Conservation (phyloP, 2,888 invertebrate species). For the Dione juno region DNA sequence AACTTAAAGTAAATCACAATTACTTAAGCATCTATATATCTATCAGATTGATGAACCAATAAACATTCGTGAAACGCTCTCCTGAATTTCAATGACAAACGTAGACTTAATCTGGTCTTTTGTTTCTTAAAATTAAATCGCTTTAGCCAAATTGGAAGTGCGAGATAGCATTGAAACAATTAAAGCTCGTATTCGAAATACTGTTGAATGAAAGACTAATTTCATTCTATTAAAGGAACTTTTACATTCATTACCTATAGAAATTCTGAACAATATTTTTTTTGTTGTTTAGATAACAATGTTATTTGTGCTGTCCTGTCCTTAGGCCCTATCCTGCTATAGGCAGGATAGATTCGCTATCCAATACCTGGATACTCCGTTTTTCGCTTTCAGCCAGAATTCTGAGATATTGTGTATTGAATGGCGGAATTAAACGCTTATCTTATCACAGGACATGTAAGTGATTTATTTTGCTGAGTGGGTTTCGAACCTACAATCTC, state of each 20-base stretch:
- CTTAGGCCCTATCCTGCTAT: too few species aligned
- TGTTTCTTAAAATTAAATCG: conserved; percentile 75
- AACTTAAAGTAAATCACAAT: conserved; percentile 26
- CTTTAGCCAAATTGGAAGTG: conserved; percentile 68
- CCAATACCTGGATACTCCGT: too few species aligned
- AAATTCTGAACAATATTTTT: background rate
- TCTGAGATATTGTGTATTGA: too few species aligned
- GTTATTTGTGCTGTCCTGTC: too few species aligned
- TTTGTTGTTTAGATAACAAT: too few species aligned
- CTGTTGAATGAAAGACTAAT: conserved; percentile 42
- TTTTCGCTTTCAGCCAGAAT: too few species aligned
- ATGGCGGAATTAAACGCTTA: too few species aligned
- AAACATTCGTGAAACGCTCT: conserved; percentile 38
- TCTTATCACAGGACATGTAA: too few species aligned
- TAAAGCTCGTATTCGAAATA: conserved; percentile 41
- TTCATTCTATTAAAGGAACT: conserved; percentile 26
- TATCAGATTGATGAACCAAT: conserved; percentile 35
- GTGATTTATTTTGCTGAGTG: too few species aligned
- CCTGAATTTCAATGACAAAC: conserved; percentile 53
- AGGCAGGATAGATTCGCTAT: too few species aligned
- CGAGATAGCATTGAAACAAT: conserved; percentile 51
- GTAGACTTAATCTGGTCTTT: conserved; percentile 63
- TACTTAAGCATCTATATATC: conserved; percentile 26
- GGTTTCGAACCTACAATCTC: too few species aligned
- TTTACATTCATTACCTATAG: conserved; percentile 34